These are phyloP conservation scores for Brevipalpus yothersi DNA, from an alignment of 1,140 invertebrate species.

Conservation along the genomic window DNA sequence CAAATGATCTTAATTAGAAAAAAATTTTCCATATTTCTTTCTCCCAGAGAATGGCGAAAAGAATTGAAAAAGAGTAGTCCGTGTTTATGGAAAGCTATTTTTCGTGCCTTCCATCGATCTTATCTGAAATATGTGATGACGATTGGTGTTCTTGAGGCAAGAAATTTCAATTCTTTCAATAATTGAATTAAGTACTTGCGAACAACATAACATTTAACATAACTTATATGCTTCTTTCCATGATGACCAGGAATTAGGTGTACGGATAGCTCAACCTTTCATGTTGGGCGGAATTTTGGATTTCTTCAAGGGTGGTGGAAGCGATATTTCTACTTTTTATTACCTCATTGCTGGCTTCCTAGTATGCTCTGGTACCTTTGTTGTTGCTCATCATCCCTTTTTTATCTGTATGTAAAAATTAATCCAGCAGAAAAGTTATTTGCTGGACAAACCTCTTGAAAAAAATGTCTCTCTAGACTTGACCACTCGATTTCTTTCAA, in stretches of 20 bases:
- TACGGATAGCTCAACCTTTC: constrained; percentile 4
- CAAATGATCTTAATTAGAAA: neutral
- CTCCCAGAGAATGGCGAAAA: constrained; percentile 10
- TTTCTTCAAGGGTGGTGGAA: constrained; percentile 6
- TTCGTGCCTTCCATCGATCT: constrained; percentile 6
- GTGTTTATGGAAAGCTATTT: constrained; percentile 9
- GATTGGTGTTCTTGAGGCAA: neutral
- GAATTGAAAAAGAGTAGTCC: constrained; percentile 10
- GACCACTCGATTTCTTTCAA: too few species aligned
- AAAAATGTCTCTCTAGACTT: too few species aligned
- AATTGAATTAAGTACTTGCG: neutral
- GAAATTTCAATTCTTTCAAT: neutral
- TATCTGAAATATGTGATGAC: neutral
- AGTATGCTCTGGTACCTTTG: constrained; percentile 26
- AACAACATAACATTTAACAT: too few species aligned
- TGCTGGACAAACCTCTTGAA: too few species aligned
- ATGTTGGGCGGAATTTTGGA: constrained; percentile 8
- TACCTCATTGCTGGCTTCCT: constrained; percentile 23
- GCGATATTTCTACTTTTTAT: neutral
- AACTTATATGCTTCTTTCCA: constrained; percentile 1
- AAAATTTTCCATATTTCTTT: neutral
- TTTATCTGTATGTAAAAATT: neutral
- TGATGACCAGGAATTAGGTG: constrained; percentile 1
- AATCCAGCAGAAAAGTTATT: too few species aligned
- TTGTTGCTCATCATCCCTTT: neutral